These are phyloP conservation scores for Agrypnia vestita DNA, from an alignment of 1,140 invertebrate genomes.

Conservation along the genomic window DNA sequence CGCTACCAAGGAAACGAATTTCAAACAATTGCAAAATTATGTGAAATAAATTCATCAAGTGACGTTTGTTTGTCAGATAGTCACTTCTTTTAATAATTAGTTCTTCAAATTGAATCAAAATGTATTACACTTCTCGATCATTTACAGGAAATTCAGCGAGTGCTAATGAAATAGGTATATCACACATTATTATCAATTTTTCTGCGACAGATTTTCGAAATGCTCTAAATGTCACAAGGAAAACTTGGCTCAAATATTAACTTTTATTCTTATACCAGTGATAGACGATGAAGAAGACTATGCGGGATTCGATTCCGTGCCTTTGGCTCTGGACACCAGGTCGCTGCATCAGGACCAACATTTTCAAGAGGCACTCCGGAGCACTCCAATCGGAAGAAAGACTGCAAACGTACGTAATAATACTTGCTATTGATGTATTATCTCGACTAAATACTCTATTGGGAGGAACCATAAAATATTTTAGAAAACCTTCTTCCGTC, in stretches of 20 bases:
- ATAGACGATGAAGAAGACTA: slow-evolving; percentile 43
- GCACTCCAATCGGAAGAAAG: slow-evolving; percentile 67
- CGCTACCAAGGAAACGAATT: background rate
- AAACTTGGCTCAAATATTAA: background rate
- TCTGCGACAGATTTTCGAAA: background rate
- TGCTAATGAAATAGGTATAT: slow-evolving; percentile 26
- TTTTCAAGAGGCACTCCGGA: slow-evolving; percentile 68
- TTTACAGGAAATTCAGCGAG: slow-evolving; percentile 21
- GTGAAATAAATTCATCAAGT: no score
- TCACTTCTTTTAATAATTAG: no score
- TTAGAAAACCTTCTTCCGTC: no score
- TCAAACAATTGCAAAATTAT: background rate
- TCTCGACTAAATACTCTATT: no score
- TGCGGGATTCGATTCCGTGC: slow-evolving; percentile 68
- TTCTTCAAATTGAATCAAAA: background rate
- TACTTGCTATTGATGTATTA: no score
- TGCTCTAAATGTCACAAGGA: background rate
- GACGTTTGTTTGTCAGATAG: no score
- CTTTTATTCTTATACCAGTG: background rate
- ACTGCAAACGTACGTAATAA: slow-evolving; percentile 44
- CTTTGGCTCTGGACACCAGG: slow-evolving; percentile 68
- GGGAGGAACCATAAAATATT: no score
- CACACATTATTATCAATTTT: no score
- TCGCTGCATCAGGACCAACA: slow-evolving; percentile 67
- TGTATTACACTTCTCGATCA: slow-evolving; percentile 28